Conservation (phyloP, 2,797 vertebrate genomes). For the Ptychadena robeensis region DNA sequence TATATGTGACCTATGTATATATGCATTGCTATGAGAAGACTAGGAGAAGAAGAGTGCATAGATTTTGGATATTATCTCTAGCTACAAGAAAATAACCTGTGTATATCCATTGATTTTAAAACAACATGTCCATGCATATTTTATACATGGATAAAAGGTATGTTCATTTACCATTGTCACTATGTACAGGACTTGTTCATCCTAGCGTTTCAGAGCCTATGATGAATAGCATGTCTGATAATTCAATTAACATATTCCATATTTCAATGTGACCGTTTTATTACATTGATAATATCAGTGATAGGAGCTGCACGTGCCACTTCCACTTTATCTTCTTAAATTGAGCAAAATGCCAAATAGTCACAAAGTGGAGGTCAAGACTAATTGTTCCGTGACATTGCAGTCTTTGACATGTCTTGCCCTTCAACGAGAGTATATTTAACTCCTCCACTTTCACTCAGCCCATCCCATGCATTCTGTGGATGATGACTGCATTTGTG, state of each 20-base stretch:
- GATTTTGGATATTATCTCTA: neutral
- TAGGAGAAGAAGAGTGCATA: neutral
- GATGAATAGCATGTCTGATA: slow-evolving; percentile 30
- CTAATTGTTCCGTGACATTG: slow-evolving; percentile 40
- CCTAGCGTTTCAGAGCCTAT: slow-evolving; percentile 6
- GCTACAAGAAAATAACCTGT: neutral
- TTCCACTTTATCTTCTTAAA: slow-evolving; percentile 28
- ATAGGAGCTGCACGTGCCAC: slow-evolving; percentile 1
- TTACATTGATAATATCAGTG: slow-evolving; percentile 32
- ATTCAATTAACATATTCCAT: slow-evolving; percentile 41
- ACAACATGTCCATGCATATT: slow-evolving; percentile 21
- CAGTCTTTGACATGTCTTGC: neutral
- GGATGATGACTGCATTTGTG: neutral
- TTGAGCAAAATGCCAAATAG: slow-evolving; percentile 10
- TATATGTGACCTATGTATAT: neutral
- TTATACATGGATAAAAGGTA: slow-evolving; percentile 5
- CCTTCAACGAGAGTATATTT: neutral
- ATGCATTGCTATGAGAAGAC: neutral
- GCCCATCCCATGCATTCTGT: neutral
- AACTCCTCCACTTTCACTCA: neutral
- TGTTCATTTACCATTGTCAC: slow-evolving; percentile 14
- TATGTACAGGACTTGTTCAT: neutral
- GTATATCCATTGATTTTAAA: slow-evolving; percentile 22
- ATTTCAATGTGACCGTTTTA: slow-evolving; percentile 35
- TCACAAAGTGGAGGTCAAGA: slow-evolving; percentile 24